Evolutionary conservation across 2,113 vertebrate genomes (phyloP).

Genomic region (Onychostoma macrolepis): DNA sequence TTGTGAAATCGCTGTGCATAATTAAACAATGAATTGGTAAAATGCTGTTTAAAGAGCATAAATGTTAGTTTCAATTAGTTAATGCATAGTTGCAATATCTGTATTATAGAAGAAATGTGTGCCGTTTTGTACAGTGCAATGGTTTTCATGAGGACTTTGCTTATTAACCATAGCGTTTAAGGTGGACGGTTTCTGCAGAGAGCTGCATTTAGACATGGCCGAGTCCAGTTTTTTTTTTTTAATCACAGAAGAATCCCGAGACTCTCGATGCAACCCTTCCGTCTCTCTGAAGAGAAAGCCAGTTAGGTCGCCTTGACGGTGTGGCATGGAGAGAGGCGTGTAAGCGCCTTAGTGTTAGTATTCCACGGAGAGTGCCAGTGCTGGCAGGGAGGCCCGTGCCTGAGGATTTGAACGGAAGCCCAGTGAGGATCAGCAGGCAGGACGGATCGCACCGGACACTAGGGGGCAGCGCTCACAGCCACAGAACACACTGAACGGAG

Average conservation of each 20-base stretch:
- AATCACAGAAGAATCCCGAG: neutral
- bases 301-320: neutral
- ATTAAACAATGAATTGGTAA: neutral
- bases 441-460: slow-evolving; percentile 31
- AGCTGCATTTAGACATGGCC: neutral
- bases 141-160: neutral
- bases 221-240: neutral
- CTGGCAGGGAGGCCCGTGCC: slow-evolving; percentile 44
- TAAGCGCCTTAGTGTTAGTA: slow-evolving; percentile 66
- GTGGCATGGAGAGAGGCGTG: slow-evolving; percentile 65
- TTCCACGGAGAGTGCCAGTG: slow-evolving; percentile 65
- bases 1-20: neutral
- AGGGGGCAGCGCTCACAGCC: slow-evolving; percentile 27
- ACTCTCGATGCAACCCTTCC: neutral
- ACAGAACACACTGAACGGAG: neutral
- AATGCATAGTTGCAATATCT: neutral
- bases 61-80: neutral
- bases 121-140: neutral
- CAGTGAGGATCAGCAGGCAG: slow-evolving; percentile 46
- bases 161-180: neutral
- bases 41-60: neutral
- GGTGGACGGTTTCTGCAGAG: neutral
- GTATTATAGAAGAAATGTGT: neutral
- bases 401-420: slow-evolving; percentile 56
- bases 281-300: slow-evolving; percentile 26